Conservation (phyloP, 1,140 invertebrate species). For the Drosophila ohnishii region DNA sequence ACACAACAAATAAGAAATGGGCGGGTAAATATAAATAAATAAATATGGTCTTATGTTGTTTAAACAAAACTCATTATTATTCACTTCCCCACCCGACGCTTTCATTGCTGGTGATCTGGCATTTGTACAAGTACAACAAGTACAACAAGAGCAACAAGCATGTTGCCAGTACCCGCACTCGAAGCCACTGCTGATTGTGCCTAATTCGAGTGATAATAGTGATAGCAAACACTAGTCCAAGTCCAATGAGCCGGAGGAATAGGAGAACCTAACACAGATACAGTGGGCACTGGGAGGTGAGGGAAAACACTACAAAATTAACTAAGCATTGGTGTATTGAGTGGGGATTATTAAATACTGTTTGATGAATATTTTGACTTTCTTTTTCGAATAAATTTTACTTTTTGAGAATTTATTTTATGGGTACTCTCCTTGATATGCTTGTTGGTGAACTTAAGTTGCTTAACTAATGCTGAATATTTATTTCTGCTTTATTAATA, state of each 20-base stretch:
- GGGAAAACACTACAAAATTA: not conserved
- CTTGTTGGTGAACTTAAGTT: not conserved
- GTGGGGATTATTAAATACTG: not conserved
- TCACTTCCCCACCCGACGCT: slow-evolving; percentile 21
- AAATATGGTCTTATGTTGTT: slow-evolving; percentile 13
- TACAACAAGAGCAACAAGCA: not conserved
- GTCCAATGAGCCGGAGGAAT: slow-evolving; percentile 8
- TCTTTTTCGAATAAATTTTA: not conserved
- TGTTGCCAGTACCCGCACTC: slow-evolving; percentile 4
- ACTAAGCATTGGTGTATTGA: not conserved
- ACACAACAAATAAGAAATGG: not conserved
- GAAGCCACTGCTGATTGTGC: slow-evolving; percentile 34
- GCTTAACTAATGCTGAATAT: too few relatives aligned
- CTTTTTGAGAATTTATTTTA: not conserved
- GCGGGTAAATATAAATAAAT: slow-evolving; percentile 9
- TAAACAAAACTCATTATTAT: slow-evolving; percentile 11
- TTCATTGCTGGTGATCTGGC: slow-evolving; percentile 15
- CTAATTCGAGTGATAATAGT: slow-evolving; percentile 59
- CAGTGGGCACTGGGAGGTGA: not conserved
- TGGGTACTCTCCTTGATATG: not conserved
- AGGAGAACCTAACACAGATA: slow-evolving; percentile 17
- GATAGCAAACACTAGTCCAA: slow-evolving; percentile 34
- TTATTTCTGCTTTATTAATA: too few relatives aligned
- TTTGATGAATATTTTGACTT: not conserved
- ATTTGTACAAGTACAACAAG: slow-evolving; percentile 10